These are phyloP conservation scores for Ciconia stormi DNA, from an alignment of 2,113 vertebrate species.

Conservation along the genomic window DNA sequence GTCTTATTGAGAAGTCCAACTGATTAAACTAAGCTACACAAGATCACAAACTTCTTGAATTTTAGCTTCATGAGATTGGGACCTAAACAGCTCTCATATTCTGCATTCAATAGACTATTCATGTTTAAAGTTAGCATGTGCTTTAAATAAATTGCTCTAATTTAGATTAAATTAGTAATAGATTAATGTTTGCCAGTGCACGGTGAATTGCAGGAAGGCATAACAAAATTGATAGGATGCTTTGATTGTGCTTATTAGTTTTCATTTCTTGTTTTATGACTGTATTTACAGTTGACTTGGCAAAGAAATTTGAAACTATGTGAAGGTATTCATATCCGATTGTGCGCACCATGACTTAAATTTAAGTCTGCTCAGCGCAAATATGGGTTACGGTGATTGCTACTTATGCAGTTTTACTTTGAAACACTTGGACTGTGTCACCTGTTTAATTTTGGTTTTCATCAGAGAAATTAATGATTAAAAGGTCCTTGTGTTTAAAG, in stretches of 20 bases:
- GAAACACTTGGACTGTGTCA: not conserved
- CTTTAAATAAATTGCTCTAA: conserved; percentile 35
- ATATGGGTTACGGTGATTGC: not conserved
- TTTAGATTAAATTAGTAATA: conserved; percentile 38
- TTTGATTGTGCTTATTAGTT: conserved; percentile 23
- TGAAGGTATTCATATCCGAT: accelerated
- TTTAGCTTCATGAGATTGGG: not conserved
- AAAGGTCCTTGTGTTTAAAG: not conserved
- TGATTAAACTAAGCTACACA: not conserved
- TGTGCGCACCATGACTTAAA: not conserved
- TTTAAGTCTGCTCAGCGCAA: not conserved
- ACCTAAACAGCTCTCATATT: not conserved
- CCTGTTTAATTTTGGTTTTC: not conserved
- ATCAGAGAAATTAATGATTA: not conserved
- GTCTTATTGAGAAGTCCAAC: not conserved
- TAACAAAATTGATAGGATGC: conserved; percentile 4
- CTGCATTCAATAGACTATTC: not conserved
- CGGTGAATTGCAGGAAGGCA: conserved; percentile 6
- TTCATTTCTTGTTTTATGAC: conserved; percentile 40
- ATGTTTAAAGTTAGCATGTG: not conserved
- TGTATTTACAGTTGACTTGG: conserved; percentile 49
- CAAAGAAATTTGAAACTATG: not conserved
- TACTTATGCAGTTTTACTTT: not conserved
- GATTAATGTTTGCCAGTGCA: conserved; percentile 7
- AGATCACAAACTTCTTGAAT: not conserved